Conservation (phyloP, 2,888 invertebrate genomes). For the Perdita meconis region DNA sequence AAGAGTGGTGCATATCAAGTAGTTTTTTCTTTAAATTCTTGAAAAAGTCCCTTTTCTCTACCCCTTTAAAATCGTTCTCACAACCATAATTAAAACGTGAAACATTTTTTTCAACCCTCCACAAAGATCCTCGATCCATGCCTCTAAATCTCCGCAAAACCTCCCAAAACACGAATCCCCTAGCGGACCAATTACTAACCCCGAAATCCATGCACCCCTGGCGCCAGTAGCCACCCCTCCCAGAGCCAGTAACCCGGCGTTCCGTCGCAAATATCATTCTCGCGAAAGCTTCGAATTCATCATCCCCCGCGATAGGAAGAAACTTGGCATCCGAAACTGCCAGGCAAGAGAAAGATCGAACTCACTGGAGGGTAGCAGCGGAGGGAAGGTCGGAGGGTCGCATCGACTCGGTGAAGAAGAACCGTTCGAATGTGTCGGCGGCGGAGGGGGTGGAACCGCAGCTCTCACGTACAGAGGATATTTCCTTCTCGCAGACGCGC, state of each 20-base stretch:
- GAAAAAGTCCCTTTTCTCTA: no score
- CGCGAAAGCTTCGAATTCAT: slow-evolving; percentile 35
- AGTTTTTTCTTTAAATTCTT: no score
- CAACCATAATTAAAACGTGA: slow-evolving; percentile 17
- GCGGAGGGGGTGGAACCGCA: not conserved
- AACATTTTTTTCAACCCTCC: no score
- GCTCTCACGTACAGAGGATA: slow-evolving; percentile 57
- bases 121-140: not conserved
- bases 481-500: slow-evolving; percentile 49
- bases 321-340: slow-evolving; percentile 49
- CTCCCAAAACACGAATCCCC: not conserved
- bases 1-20: no score
- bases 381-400: not conserved
- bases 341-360: slow-evolving; percentile 18
- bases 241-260: not conserved
- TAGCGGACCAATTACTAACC: not conserved
- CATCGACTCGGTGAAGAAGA: slow-evolving; percentile 29
- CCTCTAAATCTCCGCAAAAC: not conserved
- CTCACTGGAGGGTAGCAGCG: not conserved
- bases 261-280: slow-evolving; percentile 48
- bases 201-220: not conserved
- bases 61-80: slow-evolving; percentile 16
- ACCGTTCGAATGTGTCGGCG: not conserved
- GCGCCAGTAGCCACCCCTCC: slow-evolving; percentile 1
- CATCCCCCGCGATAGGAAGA: slow-evolving; percentile 33